Base-by-base conservation (phyloP, 1,140 invertebrate species). In the Marisa cornuarietis region DNA sequence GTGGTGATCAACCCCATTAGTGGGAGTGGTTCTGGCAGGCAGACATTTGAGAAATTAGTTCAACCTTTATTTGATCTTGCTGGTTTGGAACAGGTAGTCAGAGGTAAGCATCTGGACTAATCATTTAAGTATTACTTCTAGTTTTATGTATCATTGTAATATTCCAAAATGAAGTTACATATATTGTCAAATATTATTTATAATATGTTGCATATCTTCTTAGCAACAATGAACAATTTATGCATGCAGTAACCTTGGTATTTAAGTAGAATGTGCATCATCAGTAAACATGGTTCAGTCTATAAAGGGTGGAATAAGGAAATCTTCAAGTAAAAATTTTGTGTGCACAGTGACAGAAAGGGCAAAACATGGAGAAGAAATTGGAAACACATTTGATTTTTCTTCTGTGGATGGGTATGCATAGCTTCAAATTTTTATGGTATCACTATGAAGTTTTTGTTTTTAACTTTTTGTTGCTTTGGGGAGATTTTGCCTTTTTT, bases 1-100 rank as follows among this genome's bases (percentile, higher is more conserved):
- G 75, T 84, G 10, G 51, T 85, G 14, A 78, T 85, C 16, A 85
- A 85, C 63, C 84, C 84, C 10, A 83, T 83, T 73, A 82, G 84
- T 52, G 84, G 84, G 5, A 71, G 65, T 18, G 63, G 76, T 3
- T 79, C 49, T 42, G 84, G 73, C 31, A 26, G n/a, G 58, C 79
- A 83, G 65, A 58, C 74, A 26, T 84, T 83, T 74, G 52, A 78
- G 18, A 82, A 84, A 58, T 78, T 63, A 24, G 80, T 84, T 16
- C 81, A 77, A 69, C 83, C 83, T 51, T 49, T 85, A 9, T 85
- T 85, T 81, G 68, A 74, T 42, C 62, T 84, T n/a, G 80, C 83
- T 58, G 79, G 78, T 16, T 81, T 83, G 22, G 58, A 75, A 5
- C 76, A 75, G 31, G 78, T 79, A 66, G 79, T 85, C 66, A 71